phyloP scores from a whole-genome alignment of 2,888 invertebrate genomes.

The Drosophila algonquin region DNA sequence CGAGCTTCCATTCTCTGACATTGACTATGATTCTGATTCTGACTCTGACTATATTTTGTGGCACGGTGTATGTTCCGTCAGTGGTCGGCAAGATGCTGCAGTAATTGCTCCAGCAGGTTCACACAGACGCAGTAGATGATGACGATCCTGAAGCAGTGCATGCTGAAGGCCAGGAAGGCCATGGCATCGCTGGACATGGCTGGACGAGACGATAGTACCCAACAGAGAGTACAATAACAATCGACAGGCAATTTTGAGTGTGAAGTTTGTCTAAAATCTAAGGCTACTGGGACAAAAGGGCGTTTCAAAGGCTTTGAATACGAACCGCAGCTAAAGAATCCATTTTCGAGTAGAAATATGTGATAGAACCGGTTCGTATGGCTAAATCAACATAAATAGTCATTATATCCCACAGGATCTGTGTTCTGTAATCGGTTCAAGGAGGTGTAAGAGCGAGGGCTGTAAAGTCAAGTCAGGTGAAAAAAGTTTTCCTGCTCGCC shows the following conservation, averaged over 20 bases:
- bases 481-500: constrained; percentile 58
- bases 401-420: neutral
- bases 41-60: neutral
- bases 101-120: constrained; percentile 32
- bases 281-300: neutral
- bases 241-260: neutral
- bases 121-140: constrained; percentile 42
- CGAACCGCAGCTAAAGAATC: too few species aligned
- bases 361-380: too few species aligned
- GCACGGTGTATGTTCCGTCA: neutral
- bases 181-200: constrained; percentile 3
- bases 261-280: neutral
- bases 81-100: constrained; percentile 11
- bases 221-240: neutral
- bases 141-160: constrained; percentile 40
- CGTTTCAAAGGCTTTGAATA: neutral
- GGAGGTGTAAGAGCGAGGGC: too few species aligned
- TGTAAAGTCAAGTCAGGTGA: constrained; percentile 57
- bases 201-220: neutral
- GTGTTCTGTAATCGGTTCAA: neutral
- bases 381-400: too few species aligned
- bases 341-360: too few species aligned
- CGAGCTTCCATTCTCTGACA: too few species aligned
- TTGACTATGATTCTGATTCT: too few species aligned
- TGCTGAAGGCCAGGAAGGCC: constrained; percentile 40